Base-by-base conservation (phyloP, 2,888 invertebrate genomes). In the Temnothorax unifasciatus region DNA sequence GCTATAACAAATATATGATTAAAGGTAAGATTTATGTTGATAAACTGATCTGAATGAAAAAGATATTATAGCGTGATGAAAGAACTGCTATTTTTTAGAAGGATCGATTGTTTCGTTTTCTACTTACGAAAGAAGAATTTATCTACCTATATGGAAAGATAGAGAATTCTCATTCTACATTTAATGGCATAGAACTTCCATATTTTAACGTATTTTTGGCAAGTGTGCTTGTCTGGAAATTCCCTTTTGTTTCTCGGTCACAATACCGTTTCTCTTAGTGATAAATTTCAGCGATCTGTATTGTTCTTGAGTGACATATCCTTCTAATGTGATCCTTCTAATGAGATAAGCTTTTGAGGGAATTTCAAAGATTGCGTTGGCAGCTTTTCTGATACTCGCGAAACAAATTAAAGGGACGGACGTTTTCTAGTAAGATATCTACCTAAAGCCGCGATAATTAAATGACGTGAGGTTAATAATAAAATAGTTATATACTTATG, bases 281-380 rank as follows among this genome's bases (percentile, higher is more conserved):
- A 69, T 69, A 57, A 77, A 57, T 69, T 21, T 57, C 34, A 34
- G 2, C 1, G 34, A 34, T 34, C 18, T 18, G 13, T 59, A 47
- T 52, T 44, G 29, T 54, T 69, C 15, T 71, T n/a, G n/a, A 50
- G n/a, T 75, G 47, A 47, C 29, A 15, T 50, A 52, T 25, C 25
- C 25, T 25, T 25, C 25, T 25, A 25, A 25, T 25, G 1, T 64
- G 54, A 44, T 5, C 9, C 15, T 69, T 21, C 29, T 54, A 44
- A 77, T 79, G 57, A 57, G 41, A 69, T 21, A 79, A 79, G 44
- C 47, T 69, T 68, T 59, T 18, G 3, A 11, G 29, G 18, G 15
- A 57, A 29, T 68, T 21, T 44, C 57, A 25, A 44, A 44, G 57
- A 54, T 68, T 15, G 15, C 21, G 15, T 29, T n/a, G 13, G 4